Conservation (phyloP, 2,888 invertebrate genomes). For the Lycocerus yunnanus region DNA sequence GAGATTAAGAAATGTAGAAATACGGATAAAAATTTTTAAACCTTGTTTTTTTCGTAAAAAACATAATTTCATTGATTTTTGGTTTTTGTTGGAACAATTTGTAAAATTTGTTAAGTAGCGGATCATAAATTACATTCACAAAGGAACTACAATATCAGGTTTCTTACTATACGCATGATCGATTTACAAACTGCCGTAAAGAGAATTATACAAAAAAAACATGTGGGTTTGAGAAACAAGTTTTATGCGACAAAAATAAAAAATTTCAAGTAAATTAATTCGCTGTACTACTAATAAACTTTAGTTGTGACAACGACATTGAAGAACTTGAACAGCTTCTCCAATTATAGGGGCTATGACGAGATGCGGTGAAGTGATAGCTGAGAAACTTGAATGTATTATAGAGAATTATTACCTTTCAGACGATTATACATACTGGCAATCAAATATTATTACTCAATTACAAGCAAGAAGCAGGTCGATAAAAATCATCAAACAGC, state of each 20-base stretch:
- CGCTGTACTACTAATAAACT: background rate
- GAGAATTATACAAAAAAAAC: background rate
- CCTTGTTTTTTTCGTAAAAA: too few species aligned
- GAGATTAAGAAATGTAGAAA: too few species aligned
- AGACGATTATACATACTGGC: background rate
- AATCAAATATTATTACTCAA: background rate
- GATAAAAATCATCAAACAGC: background rate
- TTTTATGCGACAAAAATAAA: background rate
- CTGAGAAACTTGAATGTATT: background rate
- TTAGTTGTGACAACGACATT: background rate
- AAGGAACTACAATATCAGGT: background rate
- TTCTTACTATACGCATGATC: background rate
- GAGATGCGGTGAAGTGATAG: background rate
- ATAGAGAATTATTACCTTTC: background rate
- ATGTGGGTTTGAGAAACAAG: background rate
- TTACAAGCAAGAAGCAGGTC: background rate
- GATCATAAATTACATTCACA: background rate
- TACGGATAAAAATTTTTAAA: too few species aligned
- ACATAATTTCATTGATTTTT: background rate
- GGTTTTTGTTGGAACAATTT: background rate
- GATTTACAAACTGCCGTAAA: background rate
- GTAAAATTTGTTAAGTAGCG: background rate
- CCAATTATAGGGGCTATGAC: background rate
- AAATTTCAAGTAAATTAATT: background rate
- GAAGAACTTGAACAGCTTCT: background rate